A percentile compares a stretch with the other conserved stretches of the same genome.
Conservation (phyloP, 2,888 invertebrate species). For the Cephonodes hylas region DNA sequence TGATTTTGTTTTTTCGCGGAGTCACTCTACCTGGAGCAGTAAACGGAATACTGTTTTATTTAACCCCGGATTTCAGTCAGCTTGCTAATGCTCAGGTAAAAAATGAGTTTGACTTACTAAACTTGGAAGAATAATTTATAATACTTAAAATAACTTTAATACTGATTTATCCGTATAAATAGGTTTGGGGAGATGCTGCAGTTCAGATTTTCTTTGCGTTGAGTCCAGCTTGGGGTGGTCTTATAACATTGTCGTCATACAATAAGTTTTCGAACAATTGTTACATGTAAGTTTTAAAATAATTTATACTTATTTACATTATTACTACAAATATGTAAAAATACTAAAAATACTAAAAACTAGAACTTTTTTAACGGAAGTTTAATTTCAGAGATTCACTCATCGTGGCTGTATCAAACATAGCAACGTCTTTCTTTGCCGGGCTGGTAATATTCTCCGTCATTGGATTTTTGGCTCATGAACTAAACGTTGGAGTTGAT, state of each 20-base stretch:
- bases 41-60: conserved; percentile 88
- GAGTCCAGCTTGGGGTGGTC: conserved; percentile 92
- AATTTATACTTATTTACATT: no score
- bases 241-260: conserved; percentile 92
- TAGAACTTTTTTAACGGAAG: conserved; percentile 13
- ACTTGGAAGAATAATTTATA: neutral
- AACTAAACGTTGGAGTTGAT: conserved; percentile 84
- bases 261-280: conserved; percentile 92
- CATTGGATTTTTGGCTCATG: conserved; percentile 90
- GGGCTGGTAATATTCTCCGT: conserved; percentile 91
- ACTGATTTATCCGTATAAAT: neutral
- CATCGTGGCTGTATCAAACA: conserved; percentile 89
- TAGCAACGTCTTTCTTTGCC: conserved; percentile 89
- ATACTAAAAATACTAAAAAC: neutral
- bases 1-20: conserved; percentile 88
- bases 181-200: conserved; percentile 92
- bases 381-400: conserved; percentile 83
- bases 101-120: neutral
- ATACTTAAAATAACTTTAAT: neutral
- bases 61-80: conserved; percentile 88
- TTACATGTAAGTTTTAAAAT: conserved; percentile 81
- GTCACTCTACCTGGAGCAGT: conserved; percentile 89
- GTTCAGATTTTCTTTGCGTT: conserved; percentile 94
- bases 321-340: no score
- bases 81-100: conserved; percentile 85